Evolutionary conservation across 2,113 vertebrate species (phyloP).

Genomic region (Anolis carolinensis): DNA sequence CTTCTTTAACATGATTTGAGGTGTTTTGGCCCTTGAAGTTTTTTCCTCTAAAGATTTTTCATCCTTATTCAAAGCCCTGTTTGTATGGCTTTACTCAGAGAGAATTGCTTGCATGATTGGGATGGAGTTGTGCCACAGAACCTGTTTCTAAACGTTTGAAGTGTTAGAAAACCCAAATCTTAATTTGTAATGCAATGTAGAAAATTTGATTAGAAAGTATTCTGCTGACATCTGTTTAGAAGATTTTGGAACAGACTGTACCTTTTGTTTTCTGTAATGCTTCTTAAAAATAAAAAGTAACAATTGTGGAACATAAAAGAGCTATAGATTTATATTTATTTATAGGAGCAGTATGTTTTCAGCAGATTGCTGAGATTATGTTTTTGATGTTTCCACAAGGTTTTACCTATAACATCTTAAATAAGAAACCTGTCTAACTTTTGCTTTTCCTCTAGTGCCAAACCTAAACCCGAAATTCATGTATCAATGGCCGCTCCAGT

Average conservation of each 20-base stretch:
- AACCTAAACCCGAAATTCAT: conserved; percentile 93
- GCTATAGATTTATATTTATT: not conserved
- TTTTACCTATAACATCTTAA: not conserved
- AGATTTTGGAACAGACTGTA: not conserved
- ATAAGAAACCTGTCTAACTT: not conserved
- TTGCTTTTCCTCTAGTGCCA: conserved; percentile 79
- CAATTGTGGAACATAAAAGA: not conserved
- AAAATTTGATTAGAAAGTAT: not conserved
- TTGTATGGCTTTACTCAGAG: not conserved
- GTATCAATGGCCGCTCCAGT: conserved; percentile 90
- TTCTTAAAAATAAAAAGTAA: not conserved
- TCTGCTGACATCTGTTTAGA: not conserved
- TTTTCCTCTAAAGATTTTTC: not conserved
- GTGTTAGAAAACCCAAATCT: not conserved
- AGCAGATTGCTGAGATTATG: not conserved
- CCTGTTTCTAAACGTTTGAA: not conserved
- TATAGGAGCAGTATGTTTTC: not conserved
- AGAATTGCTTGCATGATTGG: not conserved
- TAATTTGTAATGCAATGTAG: not conserved
- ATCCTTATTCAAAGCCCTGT: too few species aligned
- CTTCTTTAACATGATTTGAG: not conserved
- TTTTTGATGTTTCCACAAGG: not conserved
- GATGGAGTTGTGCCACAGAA: not conserved
- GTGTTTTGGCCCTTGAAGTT: not conserved
- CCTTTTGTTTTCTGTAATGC: not conserved